Evolutionary conservation across 2,888 invertebrate species (phyloP).

Genomic region (Eupithecia subumbrata): DNA sequence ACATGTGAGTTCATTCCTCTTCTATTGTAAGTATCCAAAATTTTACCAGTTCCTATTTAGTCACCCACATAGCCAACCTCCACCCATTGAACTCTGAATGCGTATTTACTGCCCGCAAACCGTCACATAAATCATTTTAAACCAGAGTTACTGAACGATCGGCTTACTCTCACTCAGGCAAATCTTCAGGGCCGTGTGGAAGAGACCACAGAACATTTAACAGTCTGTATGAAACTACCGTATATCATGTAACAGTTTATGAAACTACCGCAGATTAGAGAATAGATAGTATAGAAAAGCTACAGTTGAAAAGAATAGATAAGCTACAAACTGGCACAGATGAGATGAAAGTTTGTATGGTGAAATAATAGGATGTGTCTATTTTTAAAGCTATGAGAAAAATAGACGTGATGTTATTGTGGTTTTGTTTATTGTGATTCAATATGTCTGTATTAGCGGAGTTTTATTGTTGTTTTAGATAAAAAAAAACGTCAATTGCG

Average conservation of each 20-base stretch:
- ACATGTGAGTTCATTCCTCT: too few species aligned
- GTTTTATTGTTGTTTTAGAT: slow-evolving; percentile 1
- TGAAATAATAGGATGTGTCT: background rate
- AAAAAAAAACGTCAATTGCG: background rate
- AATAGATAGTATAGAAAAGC: background rate
- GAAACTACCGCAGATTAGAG: background rate
- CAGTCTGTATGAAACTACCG: background rate
- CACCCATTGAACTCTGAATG: slow-evolving; percentile 27
- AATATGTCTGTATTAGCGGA: background rate
- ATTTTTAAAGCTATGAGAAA: background rate
- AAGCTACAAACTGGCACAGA: background rate
- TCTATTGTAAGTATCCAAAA: too few species aligned
- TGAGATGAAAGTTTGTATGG: background rate
- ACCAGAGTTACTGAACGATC: slow-evolving; percentile 35
- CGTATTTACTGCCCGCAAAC: slow-evolving; percentile 25
- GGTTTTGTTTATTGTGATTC: background rate
- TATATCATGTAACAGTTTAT: background rate
- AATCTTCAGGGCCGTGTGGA: slow-evolving; percentile 59
- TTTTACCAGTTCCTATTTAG: background rate
- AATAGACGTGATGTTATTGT: background rate
- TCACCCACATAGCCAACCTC: slow-evolving; percentile 5
- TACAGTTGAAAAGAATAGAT: background rate
- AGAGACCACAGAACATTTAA: background rate
- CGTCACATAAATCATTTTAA: slow-evolving; percentile 37
- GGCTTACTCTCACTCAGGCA: slow-evolving; percentile 29